phyloP scores from a whole-genome alignment of 2,113 vertebrate species.

The Polypterus senegalus region DNA sequence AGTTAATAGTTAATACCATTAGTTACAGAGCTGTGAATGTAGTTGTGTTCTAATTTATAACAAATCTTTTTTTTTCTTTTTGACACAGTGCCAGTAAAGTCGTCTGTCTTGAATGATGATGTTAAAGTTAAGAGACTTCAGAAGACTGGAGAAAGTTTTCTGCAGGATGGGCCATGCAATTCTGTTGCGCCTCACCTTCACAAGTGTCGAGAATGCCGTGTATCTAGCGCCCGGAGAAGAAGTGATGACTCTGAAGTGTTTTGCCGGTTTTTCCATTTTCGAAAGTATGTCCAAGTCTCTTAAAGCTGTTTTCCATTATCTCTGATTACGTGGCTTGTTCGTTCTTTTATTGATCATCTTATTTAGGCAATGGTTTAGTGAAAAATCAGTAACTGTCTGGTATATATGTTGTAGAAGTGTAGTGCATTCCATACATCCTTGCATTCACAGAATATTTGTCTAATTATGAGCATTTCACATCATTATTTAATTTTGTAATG shows the following conservation, averaged over 20 bases:
- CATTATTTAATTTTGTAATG: no score
- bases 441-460: no score
- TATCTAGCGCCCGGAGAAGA: conserved; percentile 56
- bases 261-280: conserved; percentile 63
- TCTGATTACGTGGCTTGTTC: no score
- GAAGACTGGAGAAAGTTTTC: conserved; percentile 51
- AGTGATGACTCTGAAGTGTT: conserved; percentile 58
- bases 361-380: no score
- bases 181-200: conserved; percentile 51
- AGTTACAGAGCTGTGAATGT: background rate
- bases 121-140: conserved; percentile 51
- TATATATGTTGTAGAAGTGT: no score
- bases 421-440: no score
- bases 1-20: accelerated
- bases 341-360: no score
- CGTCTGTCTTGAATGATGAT: conserved; percentile 49
- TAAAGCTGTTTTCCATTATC: background rate
- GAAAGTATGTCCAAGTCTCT: conserved; percentile 34
- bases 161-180: conserved; percentile 59
- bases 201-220: conserved; percentile 56
- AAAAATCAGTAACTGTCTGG: no score
- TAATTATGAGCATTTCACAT: no score
- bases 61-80: conserved; percentile 9
- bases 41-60: background rate
- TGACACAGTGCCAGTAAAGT: conserved; percentile 42